Evolutionary conservation across 1,140 invertebrate genomes (phyloP).

Genomic region (Drosophila mauritiana): DNA sequence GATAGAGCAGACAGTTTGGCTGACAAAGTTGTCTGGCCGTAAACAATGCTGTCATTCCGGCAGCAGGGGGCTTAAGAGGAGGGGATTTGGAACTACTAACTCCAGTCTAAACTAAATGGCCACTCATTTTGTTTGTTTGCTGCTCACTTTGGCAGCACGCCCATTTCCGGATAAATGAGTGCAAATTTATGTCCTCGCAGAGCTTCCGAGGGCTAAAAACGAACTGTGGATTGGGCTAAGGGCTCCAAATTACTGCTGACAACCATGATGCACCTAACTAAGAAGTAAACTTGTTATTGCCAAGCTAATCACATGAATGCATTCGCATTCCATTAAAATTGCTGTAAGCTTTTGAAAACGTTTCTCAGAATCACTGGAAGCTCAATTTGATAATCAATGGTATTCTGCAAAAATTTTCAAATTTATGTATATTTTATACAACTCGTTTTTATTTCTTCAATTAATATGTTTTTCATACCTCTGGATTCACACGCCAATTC

Average conservation of each 20-base stretch:
- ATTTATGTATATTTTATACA: no score
- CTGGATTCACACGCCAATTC: neutral
- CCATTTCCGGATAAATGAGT: conserved; percentile 64
- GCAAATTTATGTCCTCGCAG: conserved; percentile 59
- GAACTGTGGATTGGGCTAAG: neutral
- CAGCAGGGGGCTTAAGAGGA: neutral
- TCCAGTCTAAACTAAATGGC: conserved; percentile 63
- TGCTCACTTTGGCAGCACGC: conserved; percentile 61
- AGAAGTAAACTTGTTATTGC: conserved; percentile 61
- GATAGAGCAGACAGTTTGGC: conserved; percentile 53
- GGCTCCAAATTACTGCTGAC: conserved; percentile 40
- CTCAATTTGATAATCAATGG: neutral
- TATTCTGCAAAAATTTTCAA: no score
- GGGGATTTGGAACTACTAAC: conserved; percentile 26
- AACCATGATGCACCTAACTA: conserved; percentile 48
- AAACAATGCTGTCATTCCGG: conserved; percentile 53
- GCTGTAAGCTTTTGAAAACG: neutral
- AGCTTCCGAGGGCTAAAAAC: neutral
- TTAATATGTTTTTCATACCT: neutral
- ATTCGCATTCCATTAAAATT: conserved; percentile 43
- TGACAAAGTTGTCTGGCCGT: conserved; percentile 62
- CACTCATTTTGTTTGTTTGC: conserved; percentile 68
- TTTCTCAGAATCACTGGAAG: neutral
- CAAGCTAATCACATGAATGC: conserved; percentile 55
- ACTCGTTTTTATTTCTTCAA: neutral